Conservation (phyloP, 2,113 vertebrate genomes). For the Natator depressus region DNA sequence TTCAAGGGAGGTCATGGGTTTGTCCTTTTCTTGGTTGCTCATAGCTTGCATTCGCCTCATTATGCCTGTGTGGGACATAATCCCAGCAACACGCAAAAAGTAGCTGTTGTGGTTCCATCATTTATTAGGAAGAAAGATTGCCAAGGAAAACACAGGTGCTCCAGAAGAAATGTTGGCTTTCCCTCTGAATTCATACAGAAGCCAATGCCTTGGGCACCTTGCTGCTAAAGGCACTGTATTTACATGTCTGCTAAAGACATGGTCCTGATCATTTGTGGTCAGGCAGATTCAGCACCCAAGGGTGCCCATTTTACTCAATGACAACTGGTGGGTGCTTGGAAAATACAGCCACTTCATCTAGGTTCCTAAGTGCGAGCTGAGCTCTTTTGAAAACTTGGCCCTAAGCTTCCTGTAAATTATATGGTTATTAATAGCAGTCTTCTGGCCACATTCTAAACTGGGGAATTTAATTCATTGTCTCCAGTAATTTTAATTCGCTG, state of each 20-base stretch:
- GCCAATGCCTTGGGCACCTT: not conserved
- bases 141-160: not conserved
- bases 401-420: not conserved
- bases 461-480: not conserved
- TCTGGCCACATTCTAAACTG: not conserved
- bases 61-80: not conserved
- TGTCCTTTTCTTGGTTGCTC: not conserved
- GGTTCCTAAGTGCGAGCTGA: not conserved
- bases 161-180: not conserved
- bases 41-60: not conserved
- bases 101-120: not conserved
- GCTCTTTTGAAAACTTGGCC: not conserved
- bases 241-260: not conserved
- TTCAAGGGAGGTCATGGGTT: fast-evolving
- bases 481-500: not conserved
- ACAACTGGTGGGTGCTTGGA: not conserved
- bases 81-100: not conserved
- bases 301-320: not conserved
- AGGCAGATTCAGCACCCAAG: not conserved
- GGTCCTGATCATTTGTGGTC: fast-evolving
- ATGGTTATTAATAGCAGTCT: not conserved
- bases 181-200: not conserved
- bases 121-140: not conserved
- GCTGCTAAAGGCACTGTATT: not conserved
- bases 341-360: not conserved